Base-by-base conservation (phyloP, 2,888 invertebrate genomes). In the Andricus curvator region DNA sequence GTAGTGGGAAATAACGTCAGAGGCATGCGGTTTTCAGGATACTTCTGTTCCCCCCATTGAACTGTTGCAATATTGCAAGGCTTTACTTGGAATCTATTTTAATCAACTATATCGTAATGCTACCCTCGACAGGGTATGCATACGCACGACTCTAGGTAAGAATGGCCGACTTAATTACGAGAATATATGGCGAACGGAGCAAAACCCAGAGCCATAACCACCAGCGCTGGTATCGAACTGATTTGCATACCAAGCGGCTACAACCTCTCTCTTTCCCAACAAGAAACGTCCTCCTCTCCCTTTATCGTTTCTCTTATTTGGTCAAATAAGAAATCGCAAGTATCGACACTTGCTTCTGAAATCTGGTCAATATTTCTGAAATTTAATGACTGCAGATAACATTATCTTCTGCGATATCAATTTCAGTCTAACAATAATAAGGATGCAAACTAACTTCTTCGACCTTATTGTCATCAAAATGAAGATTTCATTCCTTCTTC, bases 91-190 rank as follows among this genome's bases (percentile, higher is more conserved):
- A 77, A 84, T 85, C 87, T 88, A 85, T 86, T 87, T 87, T 89
- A 88, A 90, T 88, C 88, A 87, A 83, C 83, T 82, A 84, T 86
- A 84, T 85, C 83, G 81, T 83, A 86, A 81, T 80, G 80, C 81
- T 81, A 80, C 81, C 80, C 83, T 51, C 67, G 74, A n/a, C 82
- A 80, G 82, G 78, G 77, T 77, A 82, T 83, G 80, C 80, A 80
- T 79, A 78, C 78, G 48, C 78, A 80, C 82, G 82, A 78, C 79
- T 86, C 84, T 87, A 85, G 86, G 87, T 88, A 88, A 84, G 87
- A 89, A 88, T 87, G 88, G 87, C 88, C 88, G 88, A 89, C 90
- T 91, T 91, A 91, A 91, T 91, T 90, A 91, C 90, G 87, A 86
- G 87, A 88, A 90, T 90, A 89, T 90, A 90, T 88, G 86, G 89